Conservation (phyloP, 2,888 invertebrate genomes). For the Uloborus plumipes region DNA sequence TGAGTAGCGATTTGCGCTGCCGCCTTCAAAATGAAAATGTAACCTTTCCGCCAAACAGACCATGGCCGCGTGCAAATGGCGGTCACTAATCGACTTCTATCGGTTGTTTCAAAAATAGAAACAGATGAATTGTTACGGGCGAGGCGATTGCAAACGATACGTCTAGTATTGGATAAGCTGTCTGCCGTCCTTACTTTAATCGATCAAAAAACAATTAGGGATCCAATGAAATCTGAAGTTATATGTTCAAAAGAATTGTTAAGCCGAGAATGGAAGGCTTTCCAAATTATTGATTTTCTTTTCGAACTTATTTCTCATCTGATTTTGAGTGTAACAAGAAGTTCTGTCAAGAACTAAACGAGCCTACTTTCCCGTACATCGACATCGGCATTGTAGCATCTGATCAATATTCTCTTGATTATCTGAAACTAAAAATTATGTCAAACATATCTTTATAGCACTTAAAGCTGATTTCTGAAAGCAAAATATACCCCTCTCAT, state of each 20-base stretch:
- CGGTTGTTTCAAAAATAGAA: conserved; percentile 29
- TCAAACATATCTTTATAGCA: too few species aligned
- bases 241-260: not conserved
- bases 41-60: conserved; percentile 18
- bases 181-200: not conserved
- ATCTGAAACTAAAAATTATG: too few species aligned
- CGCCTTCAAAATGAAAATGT: conserved; percentile 36
- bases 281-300: too few species aligned
- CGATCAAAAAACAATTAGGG: not conserved
- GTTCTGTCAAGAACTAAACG: too few species aligned
- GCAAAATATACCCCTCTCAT: too few species aligned
- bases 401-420: too few species aligned
- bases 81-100: conserved; percentile 2
- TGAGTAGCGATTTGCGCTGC: not conserved
- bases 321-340: too few species aligned
- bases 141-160: conserved; percentile 23
- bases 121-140: conserved; percentile 2
- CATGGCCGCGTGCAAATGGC: conserved; percentile 14
- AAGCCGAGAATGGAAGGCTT: too few species aligned
- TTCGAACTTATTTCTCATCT: too few species aligned
- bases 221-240: not conserved
- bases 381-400: too few species aligned
- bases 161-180: conserved; percentile 19
- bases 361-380: too few species aligned
- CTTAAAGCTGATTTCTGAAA: too few species aligned